A percentile compares a stretch with the other conserved stretches of the same genome.
phyloP scores from a whole-genome alignment of 2,888 invertebrate species.

The Calameuta idolon region DNA sequence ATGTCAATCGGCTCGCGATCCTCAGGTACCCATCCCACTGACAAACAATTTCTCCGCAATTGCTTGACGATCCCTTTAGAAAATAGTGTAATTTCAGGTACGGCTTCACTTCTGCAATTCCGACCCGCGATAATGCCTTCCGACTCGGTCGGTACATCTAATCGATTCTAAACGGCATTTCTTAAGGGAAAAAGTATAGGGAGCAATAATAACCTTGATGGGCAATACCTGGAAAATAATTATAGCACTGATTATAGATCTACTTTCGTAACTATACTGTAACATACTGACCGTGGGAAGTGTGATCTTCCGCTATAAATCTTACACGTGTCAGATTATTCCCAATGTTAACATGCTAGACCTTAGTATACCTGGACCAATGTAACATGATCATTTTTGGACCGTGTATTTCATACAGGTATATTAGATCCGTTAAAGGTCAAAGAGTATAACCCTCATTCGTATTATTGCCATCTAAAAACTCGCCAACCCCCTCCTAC shows the following conservation, averaged over 20 bases:
- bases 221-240: conserved; percentile 22
- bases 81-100: conserved; percentile 4
- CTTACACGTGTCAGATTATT: conserved; percentile 15
- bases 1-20: conserved; percentile 8
- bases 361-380: background rate
- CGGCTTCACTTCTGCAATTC: conserved; percentile 1
- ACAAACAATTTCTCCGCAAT: conserved; percentile 9
- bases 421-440: background rate
- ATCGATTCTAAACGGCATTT: conserved; percentile 17
- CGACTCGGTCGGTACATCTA: background rate
- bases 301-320: conserved; percentile 14
- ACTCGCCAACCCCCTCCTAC: background rate
- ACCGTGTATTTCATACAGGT: background rate
- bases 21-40: background rate
- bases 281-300: conserved; percentile 16
- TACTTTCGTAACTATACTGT: conserved; percentile 14
- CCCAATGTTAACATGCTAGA: background rate
- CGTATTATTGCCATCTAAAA: background rate
- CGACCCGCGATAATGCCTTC: conserved; percentile 9
- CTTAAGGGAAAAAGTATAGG: conserved; percentile 8
- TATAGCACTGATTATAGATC: conserved; percentile 22
- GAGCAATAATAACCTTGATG: conserved; percentile 13
- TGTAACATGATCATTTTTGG: background rate
- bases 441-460: background rate
- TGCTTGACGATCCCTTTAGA: background rate